Percentiles rank a stretch among this genome's conserved stretches.
Evolutionary conservation across 2,888 invertebrate species (phyloP).

Genomic region (Dicycla oo): DNA sequence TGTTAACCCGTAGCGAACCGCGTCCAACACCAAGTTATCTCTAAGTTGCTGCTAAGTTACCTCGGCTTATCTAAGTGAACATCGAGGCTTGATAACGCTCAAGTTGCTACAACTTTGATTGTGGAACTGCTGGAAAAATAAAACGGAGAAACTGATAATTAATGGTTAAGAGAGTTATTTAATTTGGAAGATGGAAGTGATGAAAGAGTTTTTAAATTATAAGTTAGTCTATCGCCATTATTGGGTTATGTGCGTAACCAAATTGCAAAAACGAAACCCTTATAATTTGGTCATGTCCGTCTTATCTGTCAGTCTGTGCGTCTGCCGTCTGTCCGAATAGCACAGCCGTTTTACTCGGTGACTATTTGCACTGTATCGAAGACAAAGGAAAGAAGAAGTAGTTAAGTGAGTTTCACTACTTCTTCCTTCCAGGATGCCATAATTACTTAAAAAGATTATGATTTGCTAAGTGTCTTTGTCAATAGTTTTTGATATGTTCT

Average conservation of each 20-base stretch:
- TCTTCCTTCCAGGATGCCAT: no score
- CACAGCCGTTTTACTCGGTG: not conserved
- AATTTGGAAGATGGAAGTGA: slow-evolving; percentile 26
- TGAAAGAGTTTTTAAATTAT: slow-evolving; percentile 35
- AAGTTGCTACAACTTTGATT: slow-evolving; percentile 52
- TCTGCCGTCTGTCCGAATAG: not conserved
- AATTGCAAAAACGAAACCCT: not conserved
- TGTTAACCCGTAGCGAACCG: slow-evolving; percentile 48
- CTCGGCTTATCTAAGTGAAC: slow-evolving; percentile 58
- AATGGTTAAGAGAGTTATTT: slow-evolving; percentile 27
- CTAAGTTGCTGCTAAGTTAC: slow-evolving; percentile 61
- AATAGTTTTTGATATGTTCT: not conserved
- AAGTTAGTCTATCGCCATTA: not conserved
- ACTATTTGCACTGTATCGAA: not conserved
- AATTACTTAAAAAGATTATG: not conserved
- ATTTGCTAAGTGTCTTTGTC: not conserved
- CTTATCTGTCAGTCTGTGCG: not conserved
- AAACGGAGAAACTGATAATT: slow-evolving; percentile 40
- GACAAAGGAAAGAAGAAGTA: not conserved
- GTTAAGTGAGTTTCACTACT: no score
- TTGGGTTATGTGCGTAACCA: not conserved
- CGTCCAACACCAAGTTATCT: slow-evolving; percentile 57
- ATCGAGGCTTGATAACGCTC: slow-evolving; percentile 56
- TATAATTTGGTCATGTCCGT: not conserved
- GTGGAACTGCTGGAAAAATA: slow-evolving; percentile 33